Evolutionary conservation across 2,888 invertebrate genomes (phyloP), one percentile per base, ranked within the genome.

Genomic region (Eilema depressum): DNA sequence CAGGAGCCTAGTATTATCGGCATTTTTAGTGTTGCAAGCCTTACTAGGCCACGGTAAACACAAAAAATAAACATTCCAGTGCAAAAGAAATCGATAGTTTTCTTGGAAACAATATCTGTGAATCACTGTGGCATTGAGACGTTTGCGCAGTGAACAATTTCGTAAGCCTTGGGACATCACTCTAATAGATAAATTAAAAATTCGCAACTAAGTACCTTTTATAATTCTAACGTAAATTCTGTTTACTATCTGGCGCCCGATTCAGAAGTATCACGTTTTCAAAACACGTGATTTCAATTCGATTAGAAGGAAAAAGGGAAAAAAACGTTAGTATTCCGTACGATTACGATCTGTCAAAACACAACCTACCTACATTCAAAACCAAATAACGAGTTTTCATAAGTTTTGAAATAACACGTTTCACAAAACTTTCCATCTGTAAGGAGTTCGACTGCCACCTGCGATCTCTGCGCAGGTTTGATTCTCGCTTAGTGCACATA

Each of bases 51-150:
- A 47, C 20, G 47, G 41, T 41, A 17, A 37, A 17, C 17, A 41
- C 4, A 41, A 17, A 57, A 57, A 57, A 25, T 37, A 20, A 26
- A 59, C 59, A 20, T 47, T 7, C 47, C 7, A 47, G 20, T 20
- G 17, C 7, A 20, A 47, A 5, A 20, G 47, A 47, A 47, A 47
- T 47, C 47, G 47, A 20, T 20, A 47, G 47, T 47, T 47, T 59
- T 59, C 26, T 59, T 25, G 26, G 61, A 28, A 61, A 61, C 61
- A 30, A 28, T 59, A 59, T 25, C 25, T 26, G 59, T 59, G 59
- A 59, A 26, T 59, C 59, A 59, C 25, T 59, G 59, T 8, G 14
- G 3, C 25, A 59, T 59, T 59, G 26, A 59, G 23, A 59, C 2
- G 23, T 7, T 47, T 0, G 20, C 20, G 20, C 20, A 47, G 7